Conservation (phyloP, 2,888 invertebrate genomes). For the Drosophila antonietae region DNA sequence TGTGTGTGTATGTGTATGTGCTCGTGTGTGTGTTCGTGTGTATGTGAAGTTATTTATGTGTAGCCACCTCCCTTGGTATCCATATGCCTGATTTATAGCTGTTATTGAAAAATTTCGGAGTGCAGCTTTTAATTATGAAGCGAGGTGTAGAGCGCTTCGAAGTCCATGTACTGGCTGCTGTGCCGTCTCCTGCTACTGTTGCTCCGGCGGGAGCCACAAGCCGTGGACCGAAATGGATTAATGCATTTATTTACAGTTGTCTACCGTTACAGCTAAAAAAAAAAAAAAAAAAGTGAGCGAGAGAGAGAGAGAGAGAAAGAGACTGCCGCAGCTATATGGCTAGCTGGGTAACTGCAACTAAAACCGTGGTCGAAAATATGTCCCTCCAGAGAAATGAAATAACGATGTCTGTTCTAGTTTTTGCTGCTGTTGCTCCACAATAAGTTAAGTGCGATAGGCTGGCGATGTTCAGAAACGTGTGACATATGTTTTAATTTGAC, state of each 20-base stretch:
- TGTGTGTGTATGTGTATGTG: constrained; percentile 15
- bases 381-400: constrained; percentile 42
- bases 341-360: constrained; percentile 21
- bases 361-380: constrained; percentile 46
- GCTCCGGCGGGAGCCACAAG: constrained; percentile 30
- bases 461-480: constrained; percentile 10
- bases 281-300: not conserved
- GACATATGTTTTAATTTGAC: constrained; percentile 63
- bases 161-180: constrained; percentile 15
- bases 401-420: constrained; percentile 3
- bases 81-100: constrained; percentile 83
- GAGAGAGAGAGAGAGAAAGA: not conserved
- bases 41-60: constrained; percentile 78
- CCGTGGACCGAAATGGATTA: constrained; percentile 34
- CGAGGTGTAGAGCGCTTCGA: constrained; percentile 38
- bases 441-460: constrained; percentile 26
- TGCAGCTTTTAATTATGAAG: constrained; percentile 81
- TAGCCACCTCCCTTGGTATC: constrained; percentile 76
- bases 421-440: constrained; percentile 4
- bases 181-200: constrained; percentile 23
- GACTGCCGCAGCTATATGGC: not conserved
- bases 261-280: constrained; percentile 10
- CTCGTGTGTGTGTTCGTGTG: constrained; percentile 5
- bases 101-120: constrained; percentile 84
- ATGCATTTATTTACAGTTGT: constrained; percentile 39